Evolutionary conservation across 2,888 invertebrate species (phyloP), one percentile per base, ranked within the genome.

Genomic region (Lycocerus yunnanus): DNA sequence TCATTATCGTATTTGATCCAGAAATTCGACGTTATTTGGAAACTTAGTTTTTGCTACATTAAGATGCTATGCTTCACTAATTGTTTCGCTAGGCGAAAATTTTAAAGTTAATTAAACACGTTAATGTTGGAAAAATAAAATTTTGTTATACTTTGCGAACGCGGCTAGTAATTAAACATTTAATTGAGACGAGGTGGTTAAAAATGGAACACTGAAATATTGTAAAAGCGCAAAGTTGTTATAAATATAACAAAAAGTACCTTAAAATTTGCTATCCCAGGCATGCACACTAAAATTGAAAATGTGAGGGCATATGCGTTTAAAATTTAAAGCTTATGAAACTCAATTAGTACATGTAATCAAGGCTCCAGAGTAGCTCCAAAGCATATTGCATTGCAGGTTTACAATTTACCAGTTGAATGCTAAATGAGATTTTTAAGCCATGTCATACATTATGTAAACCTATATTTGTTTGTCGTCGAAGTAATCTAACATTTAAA

Each of bases 291-390:
- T 63, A 63, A 63, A 63, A 63, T 63, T 63, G 61, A 63, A 63
- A 63, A 63, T 63, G 61, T 63, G 61, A 18, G 61, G 61, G 61
- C 43, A 20, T 20, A 63, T 63, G 61, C 61, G 61, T 63, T 63
- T 63, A 63, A 63, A 63, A 63, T 63, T 63, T 63, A 63, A 63
- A 63, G 61, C 61, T 63, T 63, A 63, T 63, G 61, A 63, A 63
- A 63, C 61, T 63, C 61, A 63, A 63, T 63, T 63, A 63, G 61
- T 63, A 63, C 61, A 18, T 63, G 61, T 63, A 63, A 63, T 63
- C 61, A 63, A 63, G 61, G 61, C 18, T 63, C 61, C n/a, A 18
- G 43, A 43, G 61, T 63, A 63, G 61, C 18, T 63, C 20, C n/a
- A 61, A 61, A 61, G 61, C 61, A 16, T 61, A 61, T 63, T 63